Evolutionary conservation across 2,113 vertebrate species (phyloP).

Genomic region (Lampris megalopsis): DNA sequence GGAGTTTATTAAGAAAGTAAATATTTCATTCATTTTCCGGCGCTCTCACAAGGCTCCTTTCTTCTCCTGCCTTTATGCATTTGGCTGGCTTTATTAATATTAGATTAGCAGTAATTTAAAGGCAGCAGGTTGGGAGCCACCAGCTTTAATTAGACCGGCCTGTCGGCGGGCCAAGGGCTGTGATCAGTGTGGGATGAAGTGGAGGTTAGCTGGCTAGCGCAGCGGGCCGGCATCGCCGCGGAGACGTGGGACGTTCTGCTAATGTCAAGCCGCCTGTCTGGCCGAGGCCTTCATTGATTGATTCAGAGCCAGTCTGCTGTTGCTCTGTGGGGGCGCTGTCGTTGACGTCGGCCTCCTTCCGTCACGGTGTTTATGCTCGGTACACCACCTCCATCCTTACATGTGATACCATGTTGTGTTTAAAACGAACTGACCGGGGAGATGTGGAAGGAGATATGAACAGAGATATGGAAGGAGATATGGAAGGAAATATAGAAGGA

Average conservation of each 20-base stretch:
- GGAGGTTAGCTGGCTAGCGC: conserved; percentile 5
- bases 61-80: conserved; percentile 34
- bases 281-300: conserved; percentile 28
- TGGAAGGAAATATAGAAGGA: too few relatives aligned
- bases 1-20: conserved; percentile 39
- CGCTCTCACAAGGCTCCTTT: conserved; percentile 60
- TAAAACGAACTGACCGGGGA: conserved; percentile 22
- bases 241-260: conserved; percentile 13
- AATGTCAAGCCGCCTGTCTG: conserved; percentile 23
- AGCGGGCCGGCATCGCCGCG: conserved; percentile 12
- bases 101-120: conserved; percentile 63
- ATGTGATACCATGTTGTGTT: not conserved
- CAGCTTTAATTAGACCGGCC: conserved; percentile 62
- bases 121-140: conserved; percentile 49
- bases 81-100: conserved; percentile 68
- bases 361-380: conserved; percentile 17
- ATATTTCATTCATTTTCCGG: conserved; percentile 48
- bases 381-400: not conserved
- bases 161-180: conserved; percentile 37
- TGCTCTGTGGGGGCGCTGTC: conserved; percentile 21
- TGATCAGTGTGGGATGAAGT: conserved; percentile 37
- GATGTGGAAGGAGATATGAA: too few relatives aligned
- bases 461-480: too few relatives aligned
- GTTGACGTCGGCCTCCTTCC: not conserved
- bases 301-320: conserved; percentile 15